Percentiles rank a stretch among this genome's conserved stretches.
phyloP scores from a whole-genome alignment of 2,797 vertebrate genomes.

The Pseudochirops cupreus region DNA sequence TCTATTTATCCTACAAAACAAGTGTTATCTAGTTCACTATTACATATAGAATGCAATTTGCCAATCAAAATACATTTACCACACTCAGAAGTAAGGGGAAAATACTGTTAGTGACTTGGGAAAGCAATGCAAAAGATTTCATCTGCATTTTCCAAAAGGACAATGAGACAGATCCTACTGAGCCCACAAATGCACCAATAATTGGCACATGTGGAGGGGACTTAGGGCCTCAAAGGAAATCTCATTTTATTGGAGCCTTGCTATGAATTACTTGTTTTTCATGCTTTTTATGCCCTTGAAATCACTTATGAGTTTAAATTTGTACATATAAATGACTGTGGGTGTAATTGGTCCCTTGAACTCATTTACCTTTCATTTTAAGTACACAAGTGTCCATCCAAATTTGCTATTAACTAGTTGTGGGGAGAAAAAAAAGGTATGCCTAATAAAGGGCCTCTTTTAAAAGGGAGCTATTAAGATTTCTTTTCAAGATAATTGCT shows the following conservation, averaged over 20 bases:
- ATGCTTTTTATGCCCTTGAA: conserved; percentile 31
- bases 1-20: conserved; percentile 1
- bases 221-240: background rate
- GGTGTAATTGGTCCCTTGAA: conserved; percentile 60
- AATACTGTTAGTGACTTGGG: background rate
- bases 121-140: background rate
- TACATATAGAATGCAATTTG: background rate
- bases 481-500: conserved; percentile 65
- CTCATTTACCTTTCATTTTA: conserved; percentile 60
- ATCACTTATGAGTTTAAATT: conserved; percentile 40
- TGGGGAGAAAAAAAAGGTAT: background rate
- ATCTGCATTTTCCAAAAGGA: background rate
- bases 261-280: conserved; percentile 33
- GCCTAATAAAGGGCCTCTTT: conserved; percentile 19
- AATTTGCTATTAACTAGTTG: conserved; percentile 32
- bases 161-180: background rate
- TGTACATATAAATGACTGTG: conserved; percentile 22
- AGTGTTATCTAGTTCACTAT: background rate
- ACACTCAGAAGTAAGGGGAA: background rate
- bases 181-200: background rate
- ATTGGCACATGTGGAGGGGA: background rate
- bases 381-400: conserved; percentile 54
- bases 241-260: conserved; percentile 31
- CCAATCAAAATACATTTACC: background rate
- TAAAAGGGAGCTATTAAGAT: conserved; percentile 53